Evolutionary conservation across 2,113 vertebrate genomes (phyloP), one percentile per base, ranked within the genome.

Genomic region (Lethenteron reissneri): DNA sequence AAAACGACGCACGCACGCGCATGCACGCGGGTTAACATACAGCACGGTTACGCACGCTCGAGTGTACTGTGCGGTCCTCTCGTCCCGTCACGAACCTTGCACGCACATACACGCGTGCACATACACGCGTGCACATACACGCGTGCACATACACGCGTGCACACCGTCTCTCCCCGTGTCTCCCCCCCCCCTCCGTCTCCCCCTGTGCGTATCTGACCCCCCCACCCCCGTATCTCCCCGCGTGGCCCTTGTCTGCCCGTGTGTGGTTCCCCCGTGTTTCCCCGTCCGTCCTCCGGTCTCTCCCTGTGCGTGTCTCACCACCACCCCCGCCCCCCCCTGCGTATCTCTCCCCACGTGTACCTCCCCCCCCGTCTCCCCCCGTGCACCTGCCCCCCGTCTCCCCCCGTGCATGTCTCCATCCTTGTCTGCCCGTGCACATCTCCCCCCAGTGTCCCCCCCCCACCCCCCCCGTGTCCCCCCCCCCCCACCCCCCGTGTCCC

Each of bases 21-120:
- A 25, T 3, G 17, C 21, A 25, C 25, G 4, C 3, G 25, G 25
- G 25, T 25, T 25, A 25, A 25, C 25, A 25, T 25, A 25, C 25
- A n/a, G 25, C 25, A 25, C 25, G 25, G 25, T 25, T 25, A 25
- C 25, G 25, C 25, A 25, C 25, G 25, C 94, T 97, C 76, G 97
- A 86, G 78, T 90, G 83, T 62, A 97, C 73, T 25, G 88, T 84
- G 76, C 89, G 81, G 76, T 99, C 92, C 76, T 99, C 94, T 77
- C 86, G n/a, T 15, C 91, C 90, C 75, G 88, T 95, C 58, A 94
- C 74, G 79, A 99, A 99, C 83, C 86, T 92, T 64, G 60, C 17
- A 4, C 2, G 17, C 17, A 64, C 17, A 62, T 62, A 62, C n/a
- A 62, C n/a, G n/a, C n/a, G n/a, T n/a, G n/a, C n/a, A n/a, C n/a